Evolutionary conservation across 2,888 invertebrate species (phyloP).

Genomic region (Pyrrhia umbra): DNA sequence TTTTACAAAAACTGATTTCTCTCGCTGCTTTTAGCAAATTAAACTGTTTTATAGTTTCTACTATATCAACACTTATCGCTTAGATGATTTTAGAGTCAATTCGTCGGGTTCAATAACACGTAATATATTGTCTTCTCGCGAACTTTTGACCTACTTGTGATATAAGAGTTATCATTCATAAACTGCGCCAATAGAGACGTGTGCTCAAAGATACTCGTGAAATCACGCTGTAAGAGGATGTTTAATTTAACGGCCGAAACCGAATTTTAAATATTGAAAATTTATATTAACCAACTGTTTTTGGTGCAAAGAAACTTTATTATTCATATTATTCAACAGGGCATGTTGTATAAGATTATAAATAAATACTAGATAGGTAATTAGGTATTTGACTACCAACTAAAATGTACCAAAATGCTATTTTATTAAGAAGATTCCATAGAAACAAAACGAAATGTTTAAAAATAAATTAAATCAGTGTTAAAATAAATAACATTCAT

Average conservation of each 20-base stretch:
- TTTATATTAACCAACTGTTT: slow-evolving; percentile 2
- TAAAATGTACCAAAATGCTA: too few species aligned
- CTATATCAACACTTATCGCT: slow-evolving; percentile 26
- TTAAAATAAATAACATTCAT: too few species aligned
- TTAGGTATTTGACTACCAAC: too few species aligned
- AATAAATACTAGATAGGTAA: slow-evolving; percentile 11
- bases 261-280: slow-evolving; percentile 26
- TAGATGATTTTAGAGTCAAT: slow-evolving; percentile 35
- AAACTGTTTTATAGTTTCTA: slow-evolving; percentile 9
- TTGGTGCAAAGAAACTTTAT: slow-evolving; percentile 3
- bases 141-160: slow-evolving; percentile 58
- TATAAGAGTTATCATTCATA: slow-evolving; percentile 46
- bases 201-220: slow-evolving; percentile 28
- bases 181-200: slow-evolving; percentile 21
- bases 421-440: too few species aligned
- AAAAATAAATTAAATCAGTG: too few species aligned
- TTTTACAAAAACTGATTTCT: slow-evolving; percentile 6
- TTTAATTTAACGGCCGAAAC: slow-evolving; percentile 19
- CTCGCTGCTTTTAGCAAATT: neutral
- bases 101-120: slow-evolving; percentile 55
- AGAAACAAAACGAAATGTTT: too few species aligned
- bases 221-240: slow-evolving; percentile 43
- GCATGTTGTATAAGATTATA: slow-evolving; percentile 28
- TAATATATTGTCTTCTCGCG: slow-evolving; percentile 39
- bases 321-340: neutral